Conservation (phyloP, 2,797 vertebrate species). For the Eleutherodactylus coqui region DNA sequence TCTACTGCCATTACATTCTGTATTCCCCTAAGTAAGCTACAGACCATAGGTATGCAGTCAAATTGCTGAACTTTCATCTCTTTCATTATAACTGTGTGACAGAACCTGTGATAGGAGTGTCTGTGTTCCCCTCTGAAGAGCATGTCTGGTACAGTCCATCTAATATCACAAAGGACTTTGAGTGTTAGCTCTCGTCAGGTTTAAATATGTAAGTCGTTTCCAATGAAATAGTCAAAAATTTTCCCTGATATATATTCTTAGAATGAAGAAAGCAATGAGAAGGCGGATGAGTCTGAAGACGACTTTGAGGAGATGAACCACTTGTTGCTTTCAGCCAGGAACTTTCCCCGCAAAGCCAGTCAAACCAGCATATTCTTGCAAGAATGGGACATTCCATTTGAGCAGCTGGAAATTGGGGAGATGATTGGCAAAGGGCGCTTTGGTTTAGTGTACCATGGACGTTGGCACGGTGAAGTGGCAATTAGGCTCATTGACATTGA, state of each 20-base stretch:
- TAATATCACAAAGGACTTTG: too few species aligned
- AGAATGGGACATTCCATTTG: slow-evolving; percentile 99
- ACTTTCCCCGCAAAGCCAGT: slow-evolving; percentile 97
- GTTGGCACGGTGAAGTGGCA: slow-evolving; percentile 98
- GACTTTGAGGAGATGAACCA: slow-evolving; percentile 99
- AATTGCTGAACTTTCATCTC: too few species aligned
- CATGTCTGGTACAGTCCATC: too few species aligned
- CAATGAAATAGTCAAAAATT: background rate
- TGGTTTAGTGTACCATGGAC: slow-evolving; percentile 94
- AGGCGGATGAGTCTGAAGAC: slow-evolving; percentile 89
- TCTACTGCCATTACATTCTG: too few species aligned
- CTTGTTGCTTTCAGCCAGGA: slow-evolving; percentile 91
- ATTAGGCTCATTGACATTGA: slow-evolving; percentile 97
- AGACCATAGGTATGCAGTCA: too few species aligned
- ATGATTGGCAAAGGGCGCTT: slow-evolving; percentile 97
- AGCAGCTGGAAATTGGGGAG: slow-evolving; percentile 96
- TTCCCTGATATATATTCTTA: slow-evolving; percentile 65
- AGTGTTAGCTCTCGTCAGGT: background rate
- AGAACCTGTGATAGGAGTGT: too few species aligned
- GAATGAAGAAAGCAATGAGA: slow-evolving; percentile 91
- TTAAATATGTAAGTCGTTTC: background rate
- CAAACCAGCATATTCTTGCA: slow-evolving; percentile 99
- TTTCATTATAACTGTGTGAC: too few species aligned
- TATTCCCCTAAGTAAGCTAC: too few species aligned
- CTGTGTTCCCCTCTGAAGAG: too few species aligned